phyloP scores from a whole-genome alignment of 2,888 invertebrate species.

The Epirrita christyi region DNA sequence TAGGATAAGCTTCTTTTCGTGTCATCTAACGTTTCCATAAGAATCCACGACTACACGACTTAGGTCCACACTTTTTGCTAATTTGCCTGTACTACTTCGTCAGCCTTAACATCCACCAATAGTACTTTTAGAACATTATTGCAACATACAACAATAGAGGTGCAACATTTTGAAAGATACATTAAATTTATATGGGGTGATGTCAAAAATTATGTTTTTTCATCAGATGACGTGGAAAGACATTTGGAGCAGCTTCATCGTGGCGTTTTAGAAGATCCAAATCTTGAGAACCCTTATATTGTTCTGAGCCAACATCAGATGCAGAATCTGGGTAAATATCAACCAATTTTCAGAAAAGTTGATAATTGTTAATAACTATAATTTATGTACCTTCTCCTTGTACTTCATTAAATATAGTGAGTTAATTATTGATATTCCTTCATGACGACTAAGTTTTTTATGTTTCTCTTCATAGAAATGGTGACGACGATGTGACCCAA shows the following conservation, averaged over 20 bases:
- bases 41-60: too few relatives aligned
- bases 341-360: background rate
- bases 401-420: too few relatives aligned
- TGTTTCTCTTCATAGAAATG: constrained; percentile 59
- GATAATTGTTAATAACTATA: background rate
- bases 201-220: background rate
- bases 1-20: too few relatives aligned
- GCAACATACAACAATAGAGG: too few relatives aligned
- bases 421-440: background rate
- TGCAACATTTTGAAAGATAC: background rate
- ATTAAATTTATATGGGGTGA: background rate
- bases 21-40: too few relatives aligned
- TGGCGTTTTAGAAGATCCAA: constrained; percentile 68
- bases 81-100: too few relatives aligned
- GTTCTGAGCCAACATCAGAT: constrained; percentile 80
- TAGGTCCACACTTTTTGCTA: too few relatives aligned
- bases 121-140: too few relatives aligned
- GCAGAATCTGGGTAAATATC: constrained; percentile 72
- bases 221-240: constrained; percentile 64
- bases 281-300: constrained; percentile 68
- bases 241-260: constrained; percentile 73
- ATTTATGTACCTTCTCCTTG: too few relatives aligned
- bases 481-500: constrained; percentile 79
- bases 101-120: too few relatives aligned
- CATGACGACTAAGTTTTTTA: background rate